These are phyloP conservation scores for Eriosoma lanigerum DNA, from an alignment of 1,140 invertebrate species.

Conservation along the genomic window DNA sequence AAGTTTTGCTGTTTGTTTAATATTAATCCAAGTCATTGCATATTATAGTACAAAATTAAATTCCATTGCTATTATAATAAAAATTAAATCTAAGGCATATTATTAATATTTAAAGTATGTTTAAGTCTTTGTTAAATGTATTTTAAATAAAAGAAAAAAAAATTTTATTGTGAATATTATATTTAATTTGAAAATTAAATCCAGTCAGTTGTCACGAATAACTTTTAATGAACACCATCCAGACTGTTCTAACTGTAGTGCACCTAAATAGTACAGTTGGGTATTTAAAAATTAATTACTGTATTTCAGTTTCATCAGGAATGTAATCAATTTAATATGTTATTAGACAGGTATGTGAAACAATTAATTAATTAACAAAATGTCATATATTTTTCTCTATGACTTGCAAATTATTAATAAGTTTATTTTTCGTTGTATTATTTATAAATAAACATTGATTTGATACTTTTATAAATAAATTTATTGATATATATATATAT, in stretches of 20 bases:
- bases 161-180: constrained; percentile 10
- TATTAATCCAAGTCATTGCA: neutral
- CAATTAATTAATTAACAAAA: no score
- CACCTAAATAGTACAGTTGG: neutral
- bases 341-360: constrained; percentile 11
- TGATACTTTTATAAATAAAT: no score
- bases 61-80: no score
- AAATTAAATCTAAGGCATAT: neutral
- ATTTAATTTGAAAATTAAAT: constrained; percentile 17
- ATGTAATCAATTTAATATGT: neutral
- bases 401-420: no score
- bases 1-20: neutral
- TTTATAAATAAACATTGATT: no score
- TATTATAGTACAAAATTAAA: neutral
- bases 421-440: no score
- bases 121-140: neutral
- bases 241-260: neutral
- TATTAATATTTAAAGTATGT: neutral
- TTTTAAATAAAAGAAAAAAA: neutral
- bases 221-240: constrained; percentile 26
- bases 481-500: no score
- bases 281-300: constrained; percentile 13
- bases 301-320: neutral
- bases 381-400: no score
- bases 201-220: neutral